Evolutionary conservation across 2,888 invertebrate species (phyloP), one percentile per base, ranked within the genome.

Genomic region (Abscondita cerata): DNA sequence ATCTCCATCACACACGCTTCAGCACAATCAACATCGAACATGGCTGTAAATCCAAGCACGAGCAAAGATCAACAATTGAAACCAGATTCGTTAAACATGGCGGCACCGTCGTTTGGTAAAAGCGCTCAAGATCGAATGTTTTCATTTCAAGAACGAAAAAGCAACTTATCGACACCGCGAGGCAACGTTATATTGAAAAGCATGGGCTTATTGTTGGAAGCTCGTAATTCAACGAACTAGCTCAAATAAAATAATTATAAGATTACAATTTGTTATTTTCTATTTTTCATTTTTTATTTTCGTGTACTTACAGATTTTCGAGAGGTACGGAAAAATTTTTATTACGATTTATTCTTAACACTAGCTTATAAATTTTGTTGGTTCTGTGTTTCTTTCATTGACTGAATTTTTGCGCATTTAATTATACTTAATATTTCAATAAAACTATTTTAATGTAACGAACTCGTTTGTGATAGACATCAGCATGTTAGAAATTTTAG

Each of bases 71-170:
- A 34, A 62, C 19, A 11, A 33, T n/a, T 31, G 12, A 58, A 52
- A 48, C 53, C 54, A 12, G 55, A 64, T 47, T 53, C 67, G 5
- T 73, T 78, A 36, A 76, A 75, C 64, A 78, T 78, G 3, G 79
- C 78, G 8, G 80, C 80, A 0, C 80, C 83, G 1, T 76, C 80
- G 5, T 87, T 87, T 79, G 83, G 85, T 0, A 82, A 82, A 66
- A 83, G 82, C 8, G 85, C 87, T 0, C 81, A 81, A 41, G 89
- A 89, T 67, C 80, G 92, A 16, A 89, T 87, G 74, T 79, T 88
- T 70, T 89, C 92, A 65, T 92, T 92, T 80, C 89, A 91, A 72
- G 92, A 93, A 74, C 81, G 89, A 59, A 95, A 94, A 84, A 87
- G 51, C 86, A 87, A 73, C 88, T 95, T 83, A 88, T 94, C 64